phyloP scores from a whole-genome alignment of 2,888 invertebrate genomes.

The Protophormia terraenovae region DNA sequence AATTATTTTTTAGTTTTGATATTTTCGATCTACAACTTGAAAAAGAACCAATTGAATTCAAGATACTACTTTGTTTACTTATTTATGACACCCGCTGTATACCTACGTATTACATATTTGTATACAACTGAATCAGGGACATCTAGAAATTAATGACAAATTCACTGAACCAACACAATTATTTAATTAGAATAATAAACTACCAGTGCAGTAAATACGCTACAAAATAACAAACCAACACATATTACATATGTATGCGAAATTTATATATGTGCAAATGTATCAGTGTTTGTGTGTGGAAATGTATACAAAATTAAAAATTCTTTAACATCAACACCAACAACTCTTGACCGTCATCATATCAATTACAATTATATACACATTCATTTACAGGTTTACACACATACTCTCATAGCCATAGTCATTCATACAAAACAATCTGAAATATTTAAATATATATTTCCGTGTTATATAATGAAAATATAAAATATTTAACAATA shows the following conservation, averaged over 20 bases:
- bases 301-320: constrained; percentile 10
- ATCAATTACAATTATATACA: constrained; percentile 21
- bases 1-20: too few species aligned
- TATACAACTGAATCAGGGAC: not conserved
- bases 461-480: constrained; percentile 39
- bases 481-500: constrained; percentile 55
- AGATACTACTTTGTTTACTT: too few species aligned
- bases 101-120: not conserved
- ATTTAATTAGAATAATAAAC: constrained; percentile 36
- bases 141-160: constrained; percentile 12
- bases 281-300: not conserved
- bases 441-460: constrained; percentile 42
- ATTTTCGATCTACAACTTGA: too few species aligned
- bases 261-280: not conserved
- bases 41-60: too few species aligned
- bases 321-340: constrained; percentile 26
- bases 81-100: too few species aligned
- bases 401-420: not conserved
- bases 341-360: constrained; percentile 36
- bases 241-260: not conserved
- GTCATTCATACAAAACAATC: not conserved
- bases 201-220: not conserved
- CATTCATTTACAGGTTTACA: not conserved
- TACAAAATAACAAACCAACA: not conserved
- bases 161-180: constrained; percentile 1